Conservation (phyloP, 2,113 vertebrate genomes). For the Odontophorus gujanensis region DNA sequence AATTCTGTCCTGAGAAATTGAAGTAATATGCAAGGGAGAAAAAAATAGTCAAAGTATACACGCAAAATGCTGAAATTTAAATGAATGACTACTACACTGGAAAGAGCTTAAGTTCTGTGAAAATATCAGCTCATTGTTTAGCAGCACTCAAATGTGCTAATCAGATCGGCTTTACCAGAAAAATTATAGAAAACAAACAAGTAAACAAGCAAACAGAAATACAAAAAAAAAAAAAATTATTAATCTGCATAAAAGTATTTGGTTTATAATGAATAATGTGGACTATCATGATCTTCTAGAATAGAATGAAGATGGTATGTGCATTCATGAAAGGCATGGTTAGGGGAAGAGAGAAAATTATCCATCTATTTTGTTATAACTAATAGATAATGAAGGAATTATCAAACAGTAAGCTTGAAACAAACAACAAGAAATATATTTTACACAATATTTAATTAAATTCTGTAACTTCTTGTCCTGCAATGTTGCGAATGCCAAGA, state of each 20-base stretch:
- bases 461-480: not conserved
- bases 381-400: not conserved
- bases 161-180: not conserved
- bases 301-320: not conserved
- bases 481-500: not conserved
- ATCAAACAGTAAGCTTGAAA: not conserved
- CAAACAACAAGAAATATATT: not conserved
- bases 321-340: not conserved
- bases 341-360: not conserved
- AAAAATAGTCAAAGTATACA: not conserved
- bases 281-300: not conserved
- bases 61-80: not conserved
- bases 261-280: not conserved
- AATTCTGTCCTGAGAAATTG: slow-evolving; percentile 43
- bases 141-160: not conserved
- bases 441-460: not conserved
- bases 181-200: not conserved
- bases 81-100: not conserved
- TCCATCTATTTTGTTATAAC: not conserved
- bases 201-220: not conserved
- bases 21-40: slow-evolving; percentile 20
- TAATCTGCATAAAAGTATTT: not conserved
- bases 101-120: not conserved
- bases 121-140: not conserved
- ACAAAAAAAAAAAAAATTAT: not conserved